phyloP scores from a whole-genome alignment of 2,797 vertebrate genomes.

The Semaprochilodus insignis region DNA sequence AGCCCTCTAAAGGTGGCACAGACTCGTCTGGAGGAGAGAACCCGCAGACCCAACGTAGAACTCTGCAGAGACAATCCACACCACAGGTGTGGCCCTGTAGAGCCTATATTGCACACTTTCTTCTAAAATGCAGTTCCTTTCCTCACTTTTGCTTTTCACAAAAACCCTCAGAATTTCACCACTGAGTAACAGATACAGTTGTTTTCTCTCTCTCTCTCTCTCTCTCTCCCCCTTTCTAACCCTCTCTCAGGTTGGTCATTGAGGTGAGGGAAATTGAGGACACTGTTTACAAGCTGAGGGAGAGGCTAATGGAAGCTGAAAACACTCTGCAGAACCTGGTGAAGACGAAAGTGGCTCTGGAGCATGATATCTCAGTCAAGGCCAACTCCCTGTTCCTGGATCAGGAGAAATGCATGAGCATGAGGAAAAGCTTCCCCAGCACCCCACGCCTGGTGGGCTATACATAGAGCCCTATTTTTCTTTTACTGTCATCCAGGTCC shows the following conservation, averaged over 20 bases:
- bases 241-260: conserved; percentile 80
- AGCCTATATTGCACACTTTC: not conserved
- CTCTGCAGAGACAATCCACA: conserved; percentile 90
- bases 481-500: not conserved
- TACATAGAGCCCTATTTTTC: conserved; percentile 66
- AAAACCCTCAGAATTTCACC: not conserved
- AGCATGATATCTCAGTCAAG: conserved; percentile 91
- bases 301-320: conserved; percentile 87
- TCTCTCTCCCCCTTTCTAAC: not conserved
- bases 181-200: not conserved
- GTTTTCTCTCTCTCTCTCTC: not conserved
- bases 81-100: conserved; percentile 77
- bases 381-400: conserved; percentile 93
- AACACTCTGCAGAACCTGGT: conserved; percentile 86
- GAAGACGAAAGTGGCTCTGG: conserved; percentile 85
- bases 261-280: conserved; percentile 91
- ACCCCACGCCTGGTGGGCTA: conserved; percentile 86
- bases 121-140: too few relatives aligned
- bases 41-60: conserved; percentile 87
- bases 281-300: conserved; percentile 85
- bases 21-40: conserved; percentile 90
- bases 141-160: too few relatives aligned
- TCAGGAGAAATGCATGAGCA: conserved; percentile 95
- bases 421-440: conserved; percentile 90
- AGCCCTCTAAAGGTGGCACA: conserved; percentile 90